phyloP scores from a whole-genome alignment of 2,797 vertebrate species.

The Phataginus tricuspis region DNA sequence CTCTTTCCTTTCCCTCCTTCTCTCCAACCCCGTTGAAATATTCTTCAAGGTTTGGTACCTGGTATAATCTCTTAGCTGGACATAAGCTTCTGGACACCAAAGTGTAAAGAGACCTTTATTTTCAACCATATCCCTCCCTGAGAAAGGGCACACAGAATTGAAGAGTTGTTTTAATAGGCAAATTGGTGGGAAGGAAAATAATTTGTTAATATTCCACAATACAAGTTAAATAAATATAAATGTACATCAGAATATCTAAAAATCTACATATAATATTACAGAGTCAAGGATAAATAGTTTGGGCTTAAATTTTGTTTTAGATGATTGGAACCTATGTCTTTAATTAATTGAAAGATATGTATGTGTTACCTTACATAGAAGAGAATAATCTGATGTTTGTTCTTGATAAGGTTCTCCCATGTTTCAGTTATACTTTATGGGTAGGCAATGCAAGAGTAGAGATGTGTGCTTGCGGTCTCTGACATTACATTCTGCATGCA shows the following conservation, averaged over 20 bases:
- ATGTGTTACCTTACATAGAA: background rate
- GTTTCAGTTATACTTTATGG: background rate
- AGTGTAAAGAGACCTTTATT: background rate
- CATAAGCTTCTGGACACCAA: background rate
- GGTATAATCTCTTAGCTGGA: background rate
- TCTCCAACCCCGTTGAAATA: background rate
- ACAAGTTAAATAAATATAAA: background rate
- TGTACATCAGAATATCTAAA: background rate
- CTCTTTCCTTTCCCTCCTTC: background rate
- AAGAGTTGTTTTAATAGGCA: background rate
- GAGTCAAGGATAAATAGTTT: background rate
- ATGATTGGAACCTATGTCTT: background rate
- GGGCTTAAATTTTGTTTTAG: conserved; percentile 49
- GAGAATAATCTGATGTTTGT: background rate
- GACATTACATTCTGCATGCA: background rate
- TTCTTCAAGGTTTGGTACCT: background rate
- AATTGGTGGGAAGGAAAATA: background rate
- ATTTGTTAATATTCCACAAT: background rate
- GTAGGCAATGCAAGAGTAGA: background rate
- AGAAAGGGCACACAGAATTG: background rate
- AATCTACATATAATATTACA: background rate
- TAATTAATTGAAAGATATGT: conserved; percentile 3
- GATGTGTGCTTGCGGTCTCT: background rate
- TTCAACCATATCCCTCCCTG: background rate
- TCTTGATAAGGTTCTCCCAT: background rate